phyloP scores from a whole-genome alignment of 2,113 vertebrate species.

The Apodemus speciosus region DNA sequence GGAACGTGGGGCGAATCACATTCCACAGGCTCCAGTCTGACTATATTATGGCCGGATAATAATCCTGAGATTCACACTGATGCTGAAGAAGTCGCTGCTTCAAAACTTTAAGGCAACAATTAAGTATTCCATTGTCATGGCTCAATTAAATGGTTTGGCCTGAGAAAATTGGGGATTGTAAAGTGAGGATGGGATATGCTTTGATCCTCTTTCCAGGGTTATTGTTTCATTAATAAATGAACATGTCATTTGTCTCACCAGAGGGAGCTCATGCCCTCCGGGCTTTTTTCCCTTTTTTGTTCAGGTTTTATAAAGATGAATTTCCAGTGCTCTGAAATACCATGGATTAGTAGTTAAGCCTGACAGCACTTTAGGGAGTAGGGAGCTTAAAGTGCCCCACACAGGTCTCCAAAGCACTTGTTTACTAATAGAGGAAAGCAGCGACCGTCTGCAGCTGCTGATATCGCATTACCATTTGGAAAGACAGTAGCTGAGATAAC shows the following conservation, averaged over 20 bases:
- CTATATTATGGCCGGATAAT: slow-evolving; percentile 74
- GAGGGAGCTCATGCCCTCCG: slow-evolving; percentile 91
- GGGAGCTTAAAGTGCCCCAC: slow-evolving; percentile 92
- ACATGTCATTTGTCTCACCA: slow-evolving; percentile 96
- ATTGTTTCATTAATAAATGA: slow-evolving; percentile 97
- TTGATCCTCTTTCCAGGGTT: slow-evolving; percentile 98
- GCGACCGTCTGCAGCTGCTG: slow-evolving; percentile 91
- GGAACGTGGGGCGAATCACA: slow-evolving; percentile 68
- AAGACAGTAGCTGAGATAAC: slow-evolving; percentile 93
- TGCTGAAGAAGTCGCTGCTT: slow-evolving; percentile 86
- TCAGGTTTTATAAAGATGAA: slow-evolving; percentile 94
- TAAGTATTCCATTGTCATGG: slow-evolving; percentile 91
- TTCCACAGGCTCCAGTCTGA: slow-evolving; percentile 80
- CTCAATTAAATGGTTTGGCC: slow-evolving; percentile 92
- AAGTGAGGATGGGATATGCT: slow-evolving; percentile 96
- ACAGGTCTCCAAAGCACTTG: slow-evolving; percentile 93
- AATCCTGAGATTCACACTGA: slow-evolving; percentile 84
- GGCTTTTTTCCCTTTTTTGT: slow-evolving; percentile 90
- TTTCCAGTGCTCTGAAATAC: slow-evolving; percentile 94
- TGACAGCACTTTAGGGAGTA: slow-evolving; percentile 93
- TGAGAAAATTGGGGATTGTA: slow-evolving; percentile 92
- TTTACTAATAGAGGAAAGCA: slow-evolving; percentile 92
- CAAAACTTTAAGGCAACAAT: slow-evolving; percentile 89
- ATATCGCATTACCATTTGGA: slow-evolving; percentile 92
- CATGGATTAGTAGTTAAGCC: slow-evolving; percentile 94